Conservation (phyloP, 2,113 vertebrate species). For the Steatornis caripensis region DNA sequence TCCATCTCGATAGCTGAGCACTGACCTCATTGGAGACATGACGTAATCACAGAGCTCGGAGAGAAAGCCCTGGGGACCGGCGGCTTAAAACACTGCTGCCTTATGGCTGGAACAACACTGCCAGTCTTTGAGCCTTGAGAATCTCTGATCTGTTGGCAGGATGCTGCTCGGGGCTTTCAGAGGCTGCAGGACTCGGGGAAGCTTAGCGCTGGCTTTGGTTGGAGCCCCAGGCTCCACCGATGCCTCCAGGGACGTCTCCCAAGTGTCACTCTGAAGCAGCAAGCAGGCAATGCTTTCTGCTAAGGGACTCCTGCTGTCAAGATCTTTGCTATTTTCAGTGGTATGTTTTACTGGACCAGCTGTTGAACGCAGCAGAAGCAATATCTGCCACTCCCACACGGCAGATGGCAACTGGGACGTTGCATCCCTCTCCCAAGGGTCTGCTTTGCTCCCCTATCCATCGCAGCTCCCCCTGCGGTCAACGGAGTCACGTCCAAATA, state of each 20-base stretch:
- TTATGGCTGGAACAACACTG: slow-evolving; percentile 65
- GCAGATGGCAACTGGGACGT: not conserved
- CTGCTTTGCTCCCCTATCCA: not conserved
- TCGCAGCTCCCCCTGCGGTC: fast-evolving
- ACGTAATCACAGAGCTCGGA: slow-evolving; percentile 4
- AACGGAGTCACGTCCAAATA: not conserved
- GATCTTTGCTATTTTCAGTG: not conserved
- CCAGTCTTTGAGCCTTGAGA: slow-evolving; percentile 29
- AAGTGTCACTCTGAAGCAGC: fast-evolving
- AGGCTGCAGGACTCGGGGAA: not conserved
- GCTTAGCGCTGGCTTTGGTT: fast-evolving
- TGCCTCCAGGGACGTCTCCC: not conserved
- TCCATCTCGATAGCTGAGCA: not conserved
- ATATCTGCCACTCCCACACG: not conserved
- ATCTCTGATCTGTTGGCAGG: not conserved
- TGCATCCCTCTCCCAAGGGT: not conserved
- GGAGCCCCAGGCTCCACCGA: not conserved
- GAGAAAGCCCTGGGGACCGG: not conserved
- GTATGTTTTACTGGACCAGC: not conserved
- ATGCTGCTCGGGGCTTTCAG: not conserved
- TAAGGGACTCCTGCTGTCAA: not conserved
- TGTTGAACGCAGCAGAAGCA: not conserved
- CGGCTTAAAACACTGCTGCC: slow-evolving; percentile 45
- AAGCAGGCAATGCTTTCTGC: not conserved
- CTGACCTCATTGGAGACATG: slow-evolving; percentile 69